Base-by-base conservation (phyloP, 2,888 invertebrate genomes). In the Formica aserva region DNA sequence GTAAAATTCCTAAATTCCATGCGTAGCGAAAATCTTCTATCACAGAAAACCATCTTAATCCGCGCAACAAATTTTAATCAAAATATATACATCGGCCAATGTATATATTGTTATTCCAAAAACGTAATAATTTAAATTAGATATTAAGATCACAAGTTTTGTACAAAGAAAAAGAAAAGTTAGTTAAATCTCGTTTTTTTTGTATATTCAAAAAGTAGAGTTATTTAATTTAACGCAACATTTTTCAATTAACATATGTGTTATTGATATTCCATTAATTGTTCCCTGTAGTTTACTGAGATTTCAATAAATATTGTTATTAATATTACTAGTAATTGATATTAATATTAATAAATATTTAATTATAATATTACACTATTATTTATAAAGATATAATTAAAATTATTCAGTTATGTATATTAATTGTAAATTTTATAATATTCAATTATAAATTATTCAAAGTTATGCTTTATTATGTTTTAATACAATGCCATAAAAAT, bases 1-100 rank as follows among this genome's bases (percentile, higher is more conserved):
- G 35, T 48, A 74, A 65, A 72, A 48, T 80, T 75, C 32, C 29
- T 35, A 35, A 72, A 72, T 72, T 71, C 78, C 72, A 13, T 35
- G 60, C 72, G 69, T 78, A 57, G 18, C 32, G 15, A 11, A 35
- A 35, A 78, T 71, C 57, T 78, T 60, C 41, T 32, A 32, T 29
- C 41, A 69, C 9, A 32, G 32, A 66, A n/a, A 76, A 45, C 15
- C 72, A 26, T 80, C 45, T 80, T 60, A 72, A 80, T 71, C 60
- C 48, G 41, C n/a, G 60, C 48, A 72, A 71, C 32, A 60, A 80
- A 72, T 80, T 72, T 80, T 80, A 71, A 71, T 80, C 45, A 60
- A 60, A 45, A 78, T 71, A 77, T 57, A 67, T 77, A 57, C 22
- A 67, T 72, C 13, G n/a, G 13, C 3, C 32, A 35, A 35, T 35